Evolutionary conservation across 2,888 invertebrate genomes (phyloP).

Genomic region (Pyrrhia umbra): DNA sequence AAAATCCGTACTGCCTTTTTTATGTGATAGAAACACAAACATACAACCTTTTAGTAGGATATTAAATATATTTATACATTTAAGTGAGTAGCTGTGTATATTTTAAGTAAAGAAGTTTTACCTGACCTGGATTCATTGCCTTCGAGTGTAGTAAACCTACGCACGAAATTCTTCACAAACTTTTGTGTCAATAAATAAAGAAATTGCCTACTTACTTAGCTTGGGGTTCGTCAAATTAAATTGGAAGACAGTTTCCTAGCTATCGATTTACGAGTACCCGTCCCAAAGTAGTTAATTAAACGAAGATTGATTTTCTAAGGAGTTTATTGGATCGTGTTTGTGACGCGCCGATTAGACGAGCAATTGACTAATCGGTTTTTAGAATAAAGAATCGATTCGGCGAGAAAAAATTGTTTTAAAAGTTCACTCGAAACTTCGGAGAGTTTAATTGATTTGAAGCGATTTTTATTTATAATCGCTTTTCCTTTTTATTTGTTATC

Average conservation of each 20-base stretch:
- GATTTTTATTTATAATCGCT: not conserved
- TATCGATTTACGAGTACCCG: constrained; percentile 60
- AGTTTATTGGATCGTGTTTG: constrained; percentile 60
- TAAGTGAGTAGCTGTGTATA: too few relatives aligned
- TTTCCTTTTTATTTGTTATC: not conserved
- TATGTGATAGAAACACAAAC: too few relatives aligned
- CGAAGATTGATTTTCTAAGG: constrained; percentile 65
- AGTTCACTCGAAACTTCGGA: constrained; percentile 17
- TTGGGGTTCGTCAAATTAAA: constrained; percentile 60
- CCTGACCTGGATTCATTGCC: not conserved
- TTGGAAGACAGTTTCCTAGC: constrained; percentile 47
- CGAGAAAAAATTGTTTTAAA: constrained; percentile 11
- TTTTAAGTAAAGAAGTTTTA: too few relatives aligned
- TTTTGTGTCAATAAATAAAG: constrained; percentile 43
- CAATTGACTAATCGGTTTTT: constrained; percentile 48
- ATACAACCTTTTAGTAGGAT: too few relatives aligned
- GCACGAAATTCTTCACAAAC: constrained; percentile 22
- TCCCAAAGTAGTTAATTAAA: constrained; percentile 66
- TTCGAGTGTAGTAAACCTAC: constrained; percentile 1
- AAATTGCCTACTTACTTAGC: constrained; percentile 44
- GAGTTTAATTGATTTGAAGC: constrained; percentile 15
- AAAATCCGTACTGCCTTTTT: too few relatives aligned
- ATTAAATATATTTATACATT: too few relatives aligned
- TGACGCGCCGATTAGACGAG: constrained; percentile 48
- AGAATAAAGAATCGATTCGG: constrained; percentile 31